Conservation (phyloP, 2,888 invertebrate species). For the Metacarcinus magister region DNA sequence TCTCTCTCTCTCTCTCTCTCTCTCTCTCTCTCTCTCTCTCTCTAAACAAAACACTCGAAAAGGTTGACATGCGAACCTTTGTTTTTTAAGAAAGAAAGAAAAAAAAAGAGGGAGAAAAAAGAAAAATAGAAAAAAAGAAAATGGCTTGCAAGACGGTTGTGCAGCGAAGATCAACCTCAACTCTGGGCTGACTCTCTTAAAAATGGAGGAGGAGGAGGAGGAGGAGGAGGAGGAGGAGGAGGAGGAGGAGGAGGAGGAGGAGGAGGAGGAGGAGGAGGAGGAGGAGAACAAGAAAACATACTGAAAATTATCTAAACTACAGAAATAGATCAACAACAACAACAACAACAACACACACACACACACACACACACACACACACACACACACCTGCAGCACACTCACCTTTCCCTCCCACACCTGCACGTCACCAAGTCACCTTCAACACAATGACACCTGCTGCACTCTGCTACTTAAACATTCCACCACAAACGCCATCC, state of each 20-base stretch:
- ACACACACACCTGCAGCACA: background rate
- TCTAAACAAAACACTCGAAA: too few species aligned
- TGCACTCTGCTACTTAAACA: too few species aligned
- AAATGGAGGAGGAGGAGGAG: constrained; percentile 7
- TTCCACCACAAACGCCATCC: too few species aligned
- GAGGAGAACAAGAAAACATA: background rate
- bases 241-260: background rate
- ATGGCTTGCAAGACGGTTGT: too few species aligned
- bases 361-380: background rate
- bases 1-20: too few species aligned
- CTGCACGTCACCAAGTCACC: too few species aligned
- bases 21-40: too few species aligned
- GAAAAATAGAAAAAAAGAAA: background rate
- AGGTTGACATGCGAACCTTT: too few species aligned
- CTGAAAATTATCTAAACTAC: background rate
- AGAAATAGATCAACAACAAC: too few species aligned
- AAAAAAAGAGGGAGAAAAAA: background rate
- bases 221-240: constrained; percentile 18
- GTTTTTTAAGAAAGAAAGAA: background rate
- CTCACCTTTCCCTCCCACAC: background rate
- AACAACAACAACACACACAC: background rate
- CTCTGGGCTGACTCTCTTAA: background rate
- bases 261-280: background rate
- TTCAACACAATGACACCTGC: too few species aligned
- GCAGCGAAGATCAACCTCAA: background rate